Evolutionary conservation across 2,797 vertebrate species (phyloP).

Genomic region (Anabacerthia variegaticeps): DNA sequence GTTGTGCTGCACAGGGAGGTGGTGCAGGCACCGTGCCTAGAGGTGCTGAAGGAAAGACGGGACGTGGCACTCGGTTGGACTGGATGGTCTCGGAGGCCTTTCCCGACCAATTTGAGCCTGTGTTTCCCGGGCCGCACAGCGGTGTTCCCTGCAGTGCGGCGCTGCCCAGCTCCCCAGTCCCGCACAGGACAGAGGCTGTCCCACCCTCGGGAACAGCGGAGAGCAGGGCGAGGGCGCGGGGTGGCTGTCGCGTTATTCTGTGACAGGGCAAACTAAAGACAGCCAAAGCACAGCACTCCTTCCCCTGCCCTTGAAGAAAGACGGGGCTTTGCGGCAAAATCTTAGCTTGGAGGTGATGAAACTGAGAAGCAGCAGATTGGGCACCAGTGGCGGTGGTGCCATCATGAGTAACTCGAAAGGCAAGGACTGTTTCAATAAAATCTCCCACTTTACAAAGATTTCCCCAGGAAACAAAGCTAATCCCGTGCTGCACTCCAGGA

Average conservation of each 20-base stretch:
- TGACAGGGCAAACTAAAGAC: neutral
- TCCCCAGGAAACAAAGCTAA: neutral
- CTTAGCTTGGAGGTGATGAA: neutral
- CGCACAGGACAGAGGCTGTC: rapidly evolving
- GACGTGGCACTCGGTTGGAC: neutral
- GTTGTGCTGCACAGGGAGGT: neutral
- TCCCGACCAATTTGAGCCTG: neutral
- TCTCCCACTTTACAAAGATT: neutral
- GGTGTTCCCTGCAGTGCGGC: rapidly evolving
- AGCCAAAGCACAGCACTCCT: neutral
- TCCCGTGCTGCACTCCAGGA: neutral
- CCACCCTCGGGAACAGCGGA: rapidly evolving
- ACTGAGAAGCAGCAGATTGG: neutral
- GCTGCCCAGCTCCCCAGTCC: rapidly evolving
- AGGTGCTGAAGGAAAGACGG: neutral
- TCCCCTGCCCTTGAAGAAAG: neutral
- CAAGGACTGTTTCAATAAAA: neutral
- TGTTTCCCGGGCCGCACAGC: neutral
- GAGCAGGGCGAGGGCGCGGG: rapidly evolving
- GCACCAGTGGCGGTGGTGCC: rapidly evolving
- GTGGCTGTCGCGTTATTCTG: neutral
- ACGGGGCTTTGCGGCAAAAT: too few relatives aligned
- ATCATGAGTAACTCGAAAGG: neutral
- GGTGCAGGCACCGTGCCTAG: neutral
- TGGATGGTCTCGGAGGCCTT: neutral